Conservation (phyloP, 2,797 vertebrate species). For the Neomorphus geoffroyi region DNA sequence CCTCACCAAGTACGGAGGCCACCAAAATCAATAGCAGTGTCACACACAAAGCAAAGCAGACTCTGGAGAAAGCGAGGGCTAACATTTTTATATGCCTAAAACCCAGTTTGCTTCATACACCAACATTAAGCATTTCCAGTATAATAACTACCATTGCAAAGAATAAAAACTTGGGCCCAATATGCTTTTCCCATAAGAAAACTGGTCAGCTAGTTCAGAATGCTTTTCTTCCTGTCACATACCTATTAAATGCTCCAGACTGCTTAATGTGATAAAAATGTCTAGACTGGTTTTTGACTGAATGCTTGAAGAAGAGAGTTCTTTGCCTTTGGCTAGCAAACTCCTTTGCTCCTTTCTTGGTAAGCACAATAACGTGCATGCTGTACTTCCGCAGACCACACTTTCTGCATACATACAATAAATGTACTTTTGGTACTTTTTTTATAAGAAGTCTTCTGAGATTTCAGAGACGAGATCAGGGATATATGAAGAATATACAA, state of each 20-base stretch:
- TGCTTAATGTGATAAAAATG: constrained; percentile 53
- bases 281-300: constrained; percentile 39
- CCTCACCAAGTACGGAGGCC: not conserved
- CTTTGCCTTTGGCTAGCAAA: constrained; percentile 60
- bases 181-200: constrained; percentile 23
- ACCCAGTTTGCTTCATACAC: not conserved
- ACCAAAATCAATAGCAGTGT: not conserved
- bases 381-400: not conserved
- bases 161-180: not conserved
- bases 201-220: constrained; percentile 25
- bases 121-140: not conserved
- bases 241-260: constrained; percentile 46
- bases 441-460: not conserved
- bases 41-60: not conserved
- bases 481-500: not conserved
- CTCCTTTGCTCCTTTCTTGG: constrained; percentile 10
- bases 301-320: constrained; percentile 43
- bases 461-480: not conserved
- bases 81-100: not conserved
- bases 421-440: not conserved
- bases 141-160: not conserved
- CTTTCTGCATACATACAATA: not conserved
- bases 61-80: accelerated
- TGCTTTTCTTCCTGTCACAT: constrained; percentile 40
- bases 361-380: not conserved